These are phyloP conservation scores for Tenualosa ilisha DNA, from an alignment of 2,797 vertebrate genomes.

Conservation along the genomic window DNA sequence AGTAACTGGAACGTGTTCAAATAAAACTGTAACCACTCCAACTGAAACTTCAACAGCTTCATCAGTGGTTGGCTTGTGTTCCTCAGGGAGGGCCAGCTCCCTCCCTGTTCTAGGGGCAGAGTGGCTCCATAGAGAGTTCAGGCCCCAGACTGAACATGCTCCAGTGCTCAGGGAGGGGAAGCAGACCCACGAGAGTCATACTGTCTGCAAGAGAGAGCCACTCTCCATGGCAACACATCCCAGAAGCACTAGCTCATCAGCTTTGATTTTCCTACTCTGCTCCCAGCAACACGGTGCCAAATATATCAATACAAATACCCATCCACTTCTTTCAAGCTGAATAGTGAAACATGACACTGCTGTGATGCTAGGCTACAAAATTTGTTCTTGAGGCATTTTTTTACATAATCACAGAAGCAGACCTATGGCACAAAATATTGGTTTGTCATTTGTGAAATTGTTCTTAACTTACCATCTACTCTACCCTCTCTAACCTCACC, in stretches of 20 bases:
- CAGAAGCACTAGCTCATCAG: background rate
- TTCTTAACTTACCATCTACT: background rate
- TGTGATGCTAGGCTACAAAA: too few species aligned
- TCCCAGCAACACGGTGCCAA: background rate
- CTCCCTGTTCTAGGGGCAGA: too few species aligned
- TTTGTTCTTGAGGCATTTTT: background rate
- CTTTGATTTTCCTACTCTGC: background rate
- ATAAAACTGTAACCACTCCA: too few species aligned
- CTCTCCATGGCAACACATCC: conserved; percentile 10
- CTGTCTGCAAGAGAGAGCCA: background rate
- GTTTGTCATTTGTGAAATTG: background rate
- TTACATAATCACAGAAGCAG: background rate
- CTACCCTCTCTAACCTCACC: background rate
- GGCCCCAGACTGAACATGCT: background rate
- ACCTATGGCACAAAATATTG: background rate
- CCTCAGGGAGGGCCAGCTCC: too few species aligned
- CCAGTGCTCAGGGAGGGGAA: background rate
- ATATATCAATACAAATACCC: background rate
- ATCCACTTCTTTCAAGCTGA: background rate
- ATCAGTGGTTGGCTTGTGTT: background rate
- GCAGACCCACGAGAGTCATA: background rate
- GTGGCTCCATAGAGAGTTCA: background rate
- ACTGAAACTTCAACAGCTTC: background rate
- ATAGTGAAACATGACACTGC: background rate
- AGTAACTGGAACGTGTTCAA: too few species aligned